phyloP scores from a whole-genome alignment of 92 coral and sea anemone genomes.

The Phenganax marumi region DNA sequence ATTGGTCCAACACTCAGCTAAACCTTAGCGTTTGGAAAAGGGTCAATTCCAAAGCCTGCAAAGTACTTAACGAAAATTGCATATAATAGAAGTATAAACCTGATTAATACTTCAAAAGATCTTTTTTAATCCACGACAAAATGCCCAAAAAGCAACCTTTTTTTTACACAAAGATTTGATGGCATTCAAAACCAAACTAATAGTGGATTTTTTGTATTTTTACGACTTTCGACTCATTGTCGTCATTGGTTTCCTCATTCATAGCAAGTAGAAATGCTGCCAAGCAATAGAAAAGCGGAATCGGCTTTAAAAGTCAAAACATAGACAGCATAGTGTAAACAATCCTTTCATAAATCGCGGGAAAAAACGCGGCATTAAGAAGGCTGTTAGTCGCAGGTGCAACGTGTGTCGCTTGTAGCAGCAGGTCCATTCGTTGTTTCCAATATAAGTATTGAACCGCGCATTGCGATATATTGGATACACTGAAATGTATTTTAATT shows the following conservation, averaged over 20 bases:
- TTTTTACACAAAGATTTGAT: neutral
- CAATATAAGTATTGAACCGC: too few relatives aligned
- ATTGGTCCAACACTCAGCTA: conserved; percentile 15
- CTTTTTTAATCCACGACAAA: neutral
- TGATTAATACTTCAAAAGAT: conserved; percentile 13
- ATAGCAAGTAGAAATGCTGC: neutral
- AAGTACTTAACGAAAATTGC: conserved; percentile 11
- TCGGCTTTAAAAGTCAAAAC: conserved; percentile 10
- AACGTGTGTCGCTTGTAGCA: neutral
- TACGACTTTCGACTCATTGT: neutral
- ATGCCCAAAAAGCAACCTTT: conserved; percentile 2
- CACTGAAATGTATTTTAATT: neutral
- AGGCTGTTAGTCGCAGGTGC: conserved; percentile 6
- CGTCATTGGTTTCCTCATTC: neutral
- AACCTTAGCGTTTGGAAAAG: conserved; percentile 28
- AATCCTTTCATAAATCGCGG: conserved; percentile 2
- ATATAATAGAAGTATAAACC: conserved; percentile 10
- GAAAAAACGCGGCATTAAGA: neutral
- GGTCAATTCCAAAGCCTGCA: conserved; percentile 18
- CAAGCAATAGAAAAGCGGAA: neutral
- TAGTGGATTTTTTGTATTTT: neutral
- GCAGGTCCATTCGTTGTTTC: neutral
- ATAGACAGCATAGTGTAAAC: conserved; percentile 9
- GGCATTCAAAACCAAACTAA: neutral
- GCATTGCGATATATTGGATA: too few relatives aligned